phyloP scores from a whole-genome alignment of 2,797 vertebrate species.

The Champsocephalus esox region DNA sequence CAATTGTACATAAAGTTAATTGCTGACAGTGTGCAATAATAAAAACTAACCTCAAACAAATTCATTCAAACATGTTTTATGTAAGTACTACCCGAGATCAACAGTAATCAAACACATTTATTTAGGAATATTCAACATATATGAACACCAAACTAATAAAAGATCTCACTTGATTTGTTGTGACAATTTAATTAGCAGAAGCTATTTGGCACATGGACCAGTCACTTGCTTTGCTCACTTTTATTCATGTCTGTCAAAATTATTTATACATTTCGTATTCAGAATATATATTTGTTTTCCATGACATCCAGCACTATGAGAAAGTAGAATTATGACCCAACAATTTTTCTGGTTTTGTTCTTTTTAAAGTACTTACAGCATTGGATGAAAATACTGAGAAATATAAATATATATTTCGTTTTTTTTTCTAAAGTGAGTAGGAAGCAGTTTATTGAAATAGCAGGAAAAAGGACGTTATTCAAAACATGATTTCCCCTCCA shows the following conservation, averaged over 20 bases:
- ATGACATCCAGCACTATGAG: slow-evolving; percentile 23
- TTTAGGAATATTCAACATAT: background rate
- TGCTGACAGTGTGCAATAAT: background rate
- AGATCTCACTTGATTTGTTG: background rate
- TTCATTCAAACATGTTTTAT: background rate
- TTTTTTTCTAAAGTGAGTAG: slow-evolving; percentile 14
- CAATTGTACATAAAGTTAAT: background rate
- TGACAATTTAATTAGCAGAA: background rate
- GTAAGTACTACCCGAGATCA: background rate
- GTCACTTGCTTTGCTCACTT: background rate
- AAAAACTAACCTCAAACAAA: background rate
- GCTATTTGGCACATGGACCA: slow-evolving; percentile 4
- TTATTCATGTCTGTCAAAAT: background rate
- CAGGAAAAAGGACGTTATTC: slow-evolving; percentile 47
- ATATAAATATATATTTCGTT: slow-evolving; percentile 14
- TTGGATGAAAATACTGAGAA: slow-evolving; percentile 17
- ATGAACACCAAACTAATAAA: background rate
- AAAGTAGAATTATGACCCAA: slow-evolving; percentile 34
- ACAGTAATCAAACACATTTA: background rate
- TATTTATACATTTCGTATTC: slow-evolving; percentile 16
- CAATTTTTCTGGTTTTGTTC: slow-evolving; percentile 15
- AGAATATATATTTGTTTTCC: slow-evolving; percentile 24
- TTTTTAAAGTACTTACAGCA: slow-evolving; percentile 27
- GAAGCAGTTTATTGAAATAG: slow-evolving; percentile 29
- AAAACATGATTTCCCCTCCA: slow-evolving; percentile 38